These are phyloP conservation scores for Mustela nigripes DNA, from an alignment of 2,113 vertebrate genomes.

Conservation along the genomic window DNA sequence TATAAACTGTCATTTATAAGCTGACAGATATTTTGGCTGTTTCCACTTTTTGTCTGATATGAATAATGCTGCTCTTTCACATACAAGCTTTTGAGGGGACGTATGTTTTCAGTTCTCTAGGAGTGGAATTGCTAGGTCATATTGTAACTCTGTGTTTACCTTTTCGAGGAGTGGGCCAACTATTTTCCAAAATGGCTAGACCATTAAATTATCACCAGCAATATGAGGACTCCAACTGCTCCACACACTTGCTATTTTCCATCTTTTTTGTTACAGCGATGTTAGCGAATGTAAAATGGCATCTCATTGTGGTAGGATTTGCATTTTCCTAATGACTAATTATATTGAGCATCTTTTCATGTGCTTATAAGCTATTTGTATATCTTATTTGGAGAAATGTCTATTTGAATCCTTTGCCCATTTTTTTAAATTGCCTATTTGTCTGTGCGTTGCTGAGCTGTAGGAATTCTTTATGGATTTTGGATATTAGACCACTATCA, in stretches of 20 bases:
- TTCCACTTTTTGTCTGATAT: neutral
- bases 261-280: neutral
- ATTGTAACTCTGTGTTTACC: conserved; percentile 16
- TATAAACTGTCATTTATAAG: neutral
- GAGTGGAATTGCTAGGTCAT: neutral
- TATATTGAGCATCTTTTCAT: neutral
- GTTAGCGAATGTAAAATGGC: neutral
- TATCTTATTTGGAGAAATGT: neutral
- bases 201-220: neutral
- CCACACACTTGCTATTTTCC: neutral
- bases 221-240: neutral
- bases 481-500: neutral
- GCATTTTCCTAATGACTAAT: neutral
- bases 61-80: neutral
- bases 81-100: neutral
- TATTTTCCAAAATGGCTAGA: neutral
- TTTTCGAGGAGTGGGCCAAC: neutral
- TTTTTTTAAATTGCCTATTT: neutral
- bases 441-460: neutral
- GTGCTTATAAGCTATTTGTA: neutral
- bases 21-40: neutral
- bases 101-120: conserved; percentile 10
- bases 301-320: neutral
- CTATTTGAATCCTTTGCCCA: neutral
- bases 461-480: conserved; percentile 4